Conservation (phyloP, 2,888 invertebrate genomes). For the Tiphia femorata region DNA sequence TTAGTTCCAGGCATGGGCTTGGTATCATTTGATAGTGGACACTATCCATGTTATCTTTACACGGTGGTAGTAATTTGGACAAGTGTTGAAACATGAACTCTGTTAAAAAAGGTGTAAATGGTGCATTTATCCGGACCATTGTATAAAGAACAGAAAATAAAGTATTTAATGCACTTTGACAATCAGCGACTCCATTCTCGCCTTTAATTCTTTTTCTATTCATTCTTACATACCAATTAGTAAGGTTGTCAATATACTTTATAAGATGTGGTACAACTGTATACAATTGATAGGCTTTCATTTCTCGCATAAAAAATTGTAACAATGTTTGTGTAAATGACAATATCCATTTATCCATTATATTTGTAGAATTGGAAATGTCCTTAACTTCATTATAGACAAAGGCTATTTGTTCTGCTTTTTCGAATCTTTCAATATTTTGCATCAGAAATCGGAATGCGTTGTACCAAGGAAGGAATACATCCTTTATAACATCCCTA, state of each 20-base stretch:
- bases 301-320: conserved; percentile 89
- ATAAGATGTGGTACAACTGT: conserved; percentile 95
- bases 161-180: conserved; percentile 86
- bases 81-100: conserved; percentile 96
- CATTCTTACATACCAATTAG: conserved; percentile 99
- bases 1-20: conserved; percentile 77
- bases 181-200: conserved; percentile 85
- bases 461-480: conserved; percentile 97
- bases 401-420: conserved; percentile 73
- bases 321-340: conserved; percentile 96
- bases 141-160: conserved; percentile 89
- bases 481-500: conserved; percentile 95
- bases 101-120: conserved; percentile 96
- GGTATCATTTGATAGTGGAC: conserved; percentile 95
- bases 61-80: conserved; percentile 74
- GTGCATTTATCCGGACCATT: conserved; percentile 94
- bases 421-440: conserved; percentile 86
- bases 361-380: conserved; percentile 71
- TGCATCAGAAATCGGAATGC: conserved; percentile 94
- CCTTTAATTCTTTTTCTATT: conserved; percentile 96
- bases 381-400: conserved; percentile 62
- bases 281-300: conserved; percentile 94
- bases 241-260: conserved; percentile 96
- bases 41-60: conserved; percentile 75
- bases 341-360: conserved; percentile 98